These are phyloP conservation scores for Drosophila murphyi DNA, from an alignment of 1,140 invertebrate species.

Conservation along the genomic window DNA sequence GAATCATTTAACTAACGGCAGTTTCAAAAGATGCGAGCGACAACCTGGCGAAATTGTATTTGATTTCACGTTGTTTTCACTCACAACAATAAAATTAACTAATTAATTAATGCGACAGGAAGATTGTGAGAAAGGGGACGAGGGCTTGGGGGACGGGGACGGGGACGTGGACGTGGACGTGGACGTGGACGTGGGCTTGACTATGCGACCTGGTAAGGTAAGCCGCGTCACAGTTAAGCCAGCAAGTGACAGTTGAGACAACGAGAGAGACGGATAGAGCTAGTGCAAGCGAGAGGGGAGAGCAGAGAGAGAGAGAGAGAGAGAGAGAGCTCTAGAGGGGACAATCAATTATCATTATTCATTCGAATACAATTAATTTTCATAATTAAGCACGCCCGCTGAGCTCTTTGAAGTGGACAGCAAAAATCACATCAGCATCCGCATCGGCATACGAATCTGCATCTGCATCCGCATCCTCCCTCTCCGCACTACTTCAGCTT, in stretches of 20 bases:
- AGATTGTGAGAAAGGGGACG: background rate
- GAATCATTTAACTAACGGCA: constrained; percentile 49
- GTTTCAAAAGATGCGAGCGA: constrained; percentile 29
- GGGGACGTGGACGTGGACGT: background rate
- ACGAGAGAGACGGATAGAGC: background rate
- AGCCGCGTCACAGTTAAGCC: constrained; percentile 5
- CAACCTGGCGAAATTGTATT: constrained; percentile 16
- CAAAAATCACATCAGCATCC: constrained; percentile 17
- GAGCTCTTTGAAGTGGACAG: constrained; percentile 43
- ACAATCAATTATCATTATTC: constrained; percentile 74
- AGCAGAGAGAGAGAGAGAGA: background rate
- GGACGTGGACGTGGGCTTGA: background rate
- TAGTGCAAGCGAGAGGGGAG: constrained; percentile 1
- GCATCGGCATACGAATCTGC: constrained; percentile 4
- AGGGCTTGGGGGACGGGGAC: background rate
- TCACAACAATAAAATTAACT: constrained; percentile 40
- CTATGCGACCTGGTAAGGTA: constrained; percentile 5
- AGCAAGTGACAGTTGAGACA: constrained; percentile 10
- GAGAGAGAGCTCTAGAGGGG: background rate
- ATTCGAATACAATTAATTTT: constrained; percentile 72
- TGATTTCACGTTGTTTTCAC: constrained; percentile 35
- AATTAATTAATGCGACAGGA: constrained; percentile 54
- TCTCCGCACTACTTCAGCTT: constrained; percentile 22
- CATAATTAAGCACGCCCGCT: constrained; percentile 60
- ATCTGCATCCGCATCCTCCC: constrained; percentile 10